Percentiles rank a stretch among this genome's conserved stretches.
phyloP scores from a whole-genome alignment of 1,140 invertebrate species.

The Helicoverpa armigera region DNA sequence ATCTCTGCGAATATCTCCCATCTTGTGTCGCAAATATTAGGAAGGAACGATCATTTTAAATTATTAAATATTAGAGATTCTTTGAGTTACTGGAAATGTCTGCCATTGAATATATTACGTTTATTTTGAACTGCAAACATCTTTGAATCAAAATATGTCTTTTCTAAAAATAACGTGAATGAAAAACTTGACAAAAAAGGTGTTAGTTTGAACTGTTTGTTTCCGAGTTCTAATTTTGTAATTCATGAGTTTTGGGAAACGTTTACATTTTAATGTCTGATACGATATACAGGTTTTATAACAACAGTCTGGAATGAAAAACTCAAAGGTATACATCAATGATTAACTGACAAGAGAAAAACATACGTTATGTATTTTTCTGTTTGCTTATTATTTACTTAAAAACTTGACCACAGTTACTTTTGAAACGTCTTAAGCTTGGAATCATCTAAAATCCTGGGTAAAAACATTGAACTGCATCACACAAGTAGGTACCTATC shows the following conservation, averaged over 20 bases:
- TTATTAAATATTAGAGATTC: background rate
- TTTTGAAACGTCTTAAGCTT: no score
- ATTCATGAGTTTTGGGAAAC: slow-evolving; percentile 1
- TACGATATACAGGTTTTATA: slow-evolving; percentile 3
- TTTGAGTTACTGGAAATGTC: background rate
- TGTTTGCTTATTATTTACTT: no score
- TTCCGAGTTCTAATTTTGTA: background rate
- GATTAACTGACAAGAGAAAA: no score
- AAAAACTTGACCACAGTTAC: no score
- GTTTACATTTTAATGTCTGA: slow-evolving; percentile 4
- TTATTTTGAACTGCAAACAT: background rate
- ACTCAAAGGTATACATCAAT: background rate
- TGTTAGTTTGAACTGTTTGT: no score
- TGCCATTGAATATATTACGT: no score
- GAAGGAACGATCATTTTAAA: slow-evolving; percentile 11
- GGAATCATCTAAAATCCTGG: no score
- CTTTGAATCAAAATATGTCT: background rate
- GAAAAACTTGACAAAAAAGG: no score
- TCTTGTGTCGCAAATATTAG: background rate
- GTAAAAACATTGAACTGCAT: no score
- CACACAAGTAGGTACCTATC: no score
- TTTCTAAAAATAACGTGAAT: background rate
- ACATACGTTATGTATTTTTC: no score
- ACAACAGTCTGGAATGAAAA: background rate
- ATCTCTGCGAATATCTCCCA: background rate